Evolutionary conservation across 2,888 invertebrate species (phyloP), one percentile per base, ranked within the genome.

Genomic region (Ditula angustiorana): DNA sequence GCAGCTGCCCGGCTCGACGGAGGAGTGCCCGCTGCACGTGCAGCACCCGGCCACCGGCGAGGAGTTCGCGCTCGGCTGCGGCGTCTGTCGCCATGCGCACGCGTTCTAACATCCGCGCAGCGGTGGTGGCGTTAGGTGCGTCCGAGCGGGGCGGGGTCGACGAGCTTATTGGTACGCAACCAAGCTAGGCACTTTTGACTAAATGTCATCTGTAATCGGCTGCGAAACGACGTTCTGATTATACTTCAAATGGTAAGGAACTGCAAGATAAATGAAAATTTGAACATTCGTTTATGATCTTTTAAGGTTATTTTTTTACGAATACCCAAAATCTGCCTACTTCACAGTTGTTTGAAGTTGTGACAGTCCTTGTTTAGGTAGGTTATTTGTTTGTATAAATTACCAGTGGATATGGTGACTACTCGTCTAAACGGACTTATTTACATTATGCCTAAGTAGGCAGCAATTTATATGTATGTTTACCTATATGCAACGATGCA

Each of bases 1-100:
- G 76, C 98, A 98, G 87, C 88, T 99, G 71, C 97, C 99, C 69
- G 98, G 98, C 8, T 76, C 89, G 0, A 64, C 86, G 0, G 98
- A 98, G 13, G 98, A 99, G 81, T 99, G 99, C 81, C 99, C 99
- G 0, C 93, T 99, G 30, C 98, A 98, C 88, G 96, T 99, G 3
- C 96, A 96, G 78, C 99, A 99, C 92, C 99, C 99, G 28, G 95
- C 98, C 4, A 99, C 99, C 0, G 99, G 99, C 33, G 99, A 99
- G 85, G 99, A 99, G 88, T 99, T 99, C 88, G 99, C 99, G 52
- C 94, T 99, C 49, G 99, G 99, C 67, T 99, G 99, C 92, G 99
- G 99, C 47, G 97, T 99, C 57, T 99, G 99, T 83, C 95, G 99
- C 47, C 99, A 99, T 93, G 85, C 89, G 1, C 90, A 88, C 61